Conservation (phyloP, 2,888 invertebrate genomes). For the Folsomia candida region DNA sequence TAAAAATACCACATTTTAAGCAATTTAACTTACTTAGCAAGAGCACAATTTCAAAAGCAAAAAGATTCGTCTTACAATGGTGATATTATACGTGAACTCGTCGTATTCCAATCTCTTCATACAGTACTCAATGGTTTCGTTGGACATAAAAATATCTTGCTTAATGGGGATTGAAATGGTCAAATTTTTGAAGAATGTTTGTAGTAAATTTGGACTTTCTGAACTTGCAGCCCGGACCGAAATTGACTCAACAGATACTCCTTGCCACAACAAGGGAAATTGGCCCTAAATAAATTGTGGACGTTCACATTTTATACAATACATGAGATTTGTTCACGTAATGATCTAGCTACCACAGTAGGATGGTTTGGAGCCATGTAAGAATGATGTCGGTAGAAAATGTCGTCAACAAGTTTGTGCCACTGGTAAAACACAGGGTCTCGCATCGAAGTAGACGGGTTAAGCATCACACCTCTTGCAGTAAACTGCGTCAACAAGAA, state of each 20-base stretch:
- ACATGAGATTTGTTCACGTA: neutral
- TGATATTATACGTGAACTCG: slow-evolving; percentile 4
- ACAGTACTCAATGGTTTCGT: slow-evolving; percentile 13
- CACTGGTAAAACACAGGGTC: slow-evolving; percentile 83
- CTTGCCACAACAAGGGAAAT: slow-evolving; percentile 2
- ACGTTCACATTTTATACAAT: too few species aligned
- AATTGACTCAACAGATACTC: slow-evolving; percentile 1
- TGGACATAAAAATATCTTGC: slow-evolving; percentile 4
- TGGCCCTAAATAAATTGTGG: slow-evolving; percentile 7
- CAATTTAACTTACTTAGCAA: too few species aligned
- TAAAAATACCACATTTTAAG: neutral
- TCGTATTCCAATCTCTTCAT: slow-evolving; percentile 15
- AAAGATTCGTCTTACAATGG: neutral
- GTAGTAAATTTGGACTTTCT: neutral
- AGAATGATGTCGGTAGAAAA: slow-evolving; percentile 72
- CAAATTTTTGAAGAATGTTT: neutral
- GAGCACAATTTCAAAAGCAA: neutral
- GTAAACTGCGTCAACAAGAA: too few species aligned
- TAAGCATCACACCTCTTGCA: neutral
- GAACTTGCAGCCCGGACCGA: neutral
- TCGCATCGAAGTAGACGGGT: slow-evolving; percentile 78
- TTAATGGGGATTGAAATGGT: neutral
- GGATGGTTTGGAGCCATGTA: slow-evolving; percentile 64
- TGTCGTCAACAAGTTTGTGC: slow-evolving; percentile 74
- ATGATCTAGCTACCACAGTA: neutral